phyloP scores from a whole-genome alignment of 2,113 vertebrate genomes.

The Alexandromys fortis region DNA sequence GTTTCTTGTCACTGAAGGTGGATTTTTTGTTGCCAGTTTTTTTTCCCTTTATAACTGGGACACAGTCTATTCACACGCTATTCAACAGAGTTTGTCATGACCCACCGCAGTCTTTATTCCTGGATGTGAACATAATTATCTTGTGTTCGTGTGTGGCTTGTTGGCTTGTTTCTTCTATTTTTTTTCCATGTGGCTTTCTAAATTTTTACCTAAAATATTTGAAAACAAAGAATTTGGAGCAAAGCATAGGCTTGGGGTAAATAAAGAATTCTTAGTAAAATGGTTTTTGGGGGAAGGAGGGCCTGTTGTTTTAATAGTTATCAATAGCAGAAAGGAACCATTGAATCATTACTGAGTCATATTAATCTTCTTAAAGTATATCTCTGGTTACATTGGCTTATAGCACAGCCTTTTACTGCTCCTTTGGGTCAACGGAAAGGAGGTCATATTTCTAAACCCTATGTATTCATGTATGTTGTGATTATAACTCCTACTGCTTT shows the following conservation, averaged over 20 bases:
- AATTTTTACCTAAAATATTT: conserved; percentile 52
- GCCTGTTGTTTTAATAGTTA: neutral
- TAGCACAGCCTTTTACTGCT: conserved; percentile 32
- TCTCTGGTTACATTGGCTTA: conserved; percentile 7
- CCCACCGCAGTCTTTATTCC: conserved; percentile 68
- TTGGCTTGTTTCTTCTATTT: conserved; percentile 58
- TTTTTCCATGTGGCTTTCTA: conserved; percentile 52
- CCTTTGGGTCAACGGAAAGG: conserved; percentile 3
- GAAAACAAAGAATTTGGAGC: conserved; percentile 61
- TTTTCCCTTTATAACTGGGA: conserved; percentile 27
- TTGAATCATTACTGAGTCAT: conserved; percentile 47
- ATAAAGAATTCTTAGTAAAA: conserved; percentile 49
- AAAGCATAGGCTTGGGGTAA: conserved; percentile 37
- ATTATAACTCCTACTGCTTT: conserved; percentile 39
- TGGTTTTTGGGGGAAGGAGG: neutral
- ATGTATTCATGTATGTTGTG: conserved; percentile 12
- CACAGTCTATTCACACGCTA: conserved; percentile 53
- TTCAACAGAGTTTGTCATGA: conserved; percentile 63
- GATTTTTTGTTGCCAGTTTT: conserved; percentile 19
- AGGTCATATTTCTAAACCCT: conserved; percentile 50
- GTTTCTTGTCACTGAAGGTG: conserved; percentile 9
- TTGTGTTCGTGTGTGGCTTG: conserved; percentile 43
- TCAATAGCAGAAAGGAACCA: conserved; percentile 13
- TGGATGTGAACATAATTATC: conserved; percentile 61
- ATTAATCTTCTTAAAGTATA: conserved; percentile 51